Percentiles rank a stretch among this genome's conserved stretches.
phyloP scores from a whole-genome alignment of 2,888 invertebrate species.

The Dynastes tityus region DNA sequence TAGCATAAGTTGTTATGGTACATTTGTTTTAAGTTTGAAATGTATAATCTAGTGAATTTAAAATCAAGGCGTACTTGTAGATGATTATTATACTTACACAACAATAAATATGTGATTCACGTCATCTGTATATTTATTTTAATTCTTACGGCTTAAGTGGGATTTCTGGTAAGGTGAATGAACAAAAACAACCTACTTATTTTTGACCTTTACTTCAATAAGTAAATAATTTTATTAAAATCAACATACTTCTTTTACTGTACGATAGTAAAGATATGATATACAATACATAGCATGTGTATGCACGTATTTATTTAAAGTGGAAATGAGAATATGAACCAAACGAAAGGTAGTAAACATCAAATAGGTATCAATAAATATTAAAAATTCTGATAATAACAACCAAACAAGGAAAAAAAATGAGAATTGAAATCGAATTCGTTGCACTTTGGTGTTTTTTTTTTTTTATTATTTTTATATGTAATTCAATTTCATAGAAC shows the following conservation, averaged over 20 bases:
- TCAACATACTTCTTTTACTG: slow-evolving; percentile 30
- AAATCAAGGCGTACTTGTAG: background rate
- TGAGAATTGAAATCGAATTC: slow-evolving; percentile 21
- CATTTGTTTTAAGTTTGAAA: background rate
- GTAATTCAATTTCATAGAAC: background rate
- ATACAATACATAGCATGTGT: slow-evolving; percentile 13
- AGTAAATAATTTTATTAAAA: slow-evolving; percentile 43
- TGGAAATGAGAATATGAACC: slow-evolving; percentile 6
- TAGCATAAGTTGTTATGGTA: too few species aligned
- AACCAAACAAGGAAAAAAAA: background rate
- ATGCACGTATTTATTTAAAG: slow-evolving; percentile 1
- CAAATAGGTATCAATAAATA: slow-evolving; percentile 2
- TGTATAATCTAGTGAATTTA: background rate
- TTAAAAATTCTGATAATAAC: background rate
- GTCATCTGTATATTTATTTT: background rate
- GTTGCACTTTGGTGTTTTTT: slow-evolving; percentile 28
- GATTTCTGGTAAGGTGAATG: background rate
- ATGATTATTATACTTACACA: background rate
- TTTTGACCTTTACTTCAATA: slow-evolving; percentile 25
- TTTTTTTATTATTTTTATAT: background rate
- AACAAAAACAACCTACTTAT: slow-evolving; percentile 19
- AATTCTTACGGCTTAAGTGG: background rate
- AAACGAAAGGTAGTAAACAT: background rate
- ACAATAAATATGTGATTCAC: background rate
- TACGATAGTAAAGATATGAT: slow-evolving; percentile 26